Base-by-base conservation (phyloP, 2,888 invertebrate species). In the Drosophila suboccidentalis region DNA sequence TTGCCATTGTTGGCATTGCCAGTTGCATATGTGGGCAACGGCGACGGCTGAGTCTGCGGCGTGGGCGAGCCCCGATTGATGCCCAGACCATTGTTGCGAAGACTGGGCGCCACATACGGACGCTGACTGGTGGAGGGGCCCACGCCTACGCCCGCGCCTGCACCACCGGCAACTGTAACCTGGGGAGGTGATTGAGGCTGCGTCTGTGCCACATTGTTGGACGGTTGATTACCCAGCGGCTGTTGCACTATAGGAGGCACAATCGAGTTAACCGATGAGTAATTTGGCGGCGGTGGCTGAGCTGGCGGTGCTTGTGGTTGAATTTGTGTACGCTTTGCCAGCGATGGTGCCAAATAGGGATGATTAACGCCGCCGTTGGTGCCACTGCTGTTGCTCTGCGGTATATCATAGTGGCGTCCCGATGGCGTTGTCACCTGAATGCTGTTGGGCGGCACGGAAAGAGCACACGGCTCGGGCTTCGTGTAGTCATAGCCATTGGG, bases 101-200 rank as follows among this genome's bases (percentile, higher is more conserved):
- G 47, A 70, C 85, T 92, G 34, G 92, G 92, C 38, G 92, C 91
- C 60, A 92, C 82, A 65, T 92, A 92, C 19, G 92, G 91, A n/a
- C 92, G 90, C 67, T 92, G 92, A 75, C 92, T 92, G 61, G 92
- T 89, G 53, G 84, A 81, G 11, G 22, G 22, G 22, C 22, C 22
- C 22, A 80, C 41, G 15, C 75, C 22, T 4, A 2, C 72, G 19
- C 59, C 62, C 36, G 63, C 46, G 10, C 43, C 63, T 29, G 15
- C 43, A 17, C 36, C 36, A 41, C 22, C 66, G 8, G 47, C 49
- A 57, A 58, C 57, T 11, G 57, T 51, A 26, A 22, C 46, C 26
- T 50, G 34, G 49, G 72, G 41, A 49, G 65, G 71, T 10, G 53
- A 38, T 32, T 54, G 63, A 6, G 81, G 57, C 54, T 49, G 64